Base-by-base conservation (phyloP, 2,888 invertebrate genomes). In the Sphinx pinastri region DNA sequence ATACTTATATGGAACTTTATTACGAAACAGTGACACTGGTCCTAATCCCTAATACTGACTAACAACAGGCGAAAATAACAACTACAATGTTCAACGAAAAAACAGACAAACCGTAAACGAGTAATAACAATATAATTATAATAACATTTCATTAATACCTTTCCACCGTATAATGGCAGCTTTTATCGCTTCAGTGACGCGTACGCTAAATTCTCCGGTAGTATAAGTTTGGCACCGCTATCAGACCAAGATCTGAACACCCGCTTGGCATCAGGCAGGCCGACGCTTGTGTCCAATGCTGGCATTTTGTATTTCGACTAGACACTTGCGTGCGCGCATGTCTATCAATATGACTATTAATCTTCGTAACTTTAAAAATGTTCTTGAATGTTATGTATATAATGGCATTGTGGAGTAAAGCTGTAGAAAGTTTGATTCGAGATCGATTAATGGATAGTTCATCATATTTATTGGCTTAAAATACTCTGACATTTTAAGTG, bases 341-440 rank as follows among this genome's bases (percentile, higher is more conserved):
- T 91, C 89, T 87, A 87, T 91, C 91, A 90, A 75, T 84, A 88
- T 73, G 76, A 87, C 87, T 88, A 91, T 92, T 90, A 90, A 91
- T 91, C 90, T 88, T 86, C 73, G 70, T 71, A 31, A 75, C 73
- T 72, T 47, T 47, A 52, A 59, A 19, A 58, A 19, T 69, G 25
- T 47, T 58, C 19, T 67, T 45, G 49, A 51, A 67, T 54, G 55
- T 12, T 19, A 2, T 54, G 8, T 45, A 45, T 47, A 45, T 45
- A 60, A 60, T 60, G n/a, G 8, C 10, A 60, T 45, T n/a, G 10
- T 38, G 8, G 31, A 59, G 38, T 57, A 16, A 25, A 31, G 31
- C 31, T 38, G 38, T 38, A 38, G 38, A 38, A 38, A 38, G 38
- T 38, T 38, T 38, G 38, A 38, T 38, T 38, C 38, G 38, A 38